Base-by-base conservation (phyloP, 2,797 vertebrate genomes). In the Takifugu rubripes region DNA sequence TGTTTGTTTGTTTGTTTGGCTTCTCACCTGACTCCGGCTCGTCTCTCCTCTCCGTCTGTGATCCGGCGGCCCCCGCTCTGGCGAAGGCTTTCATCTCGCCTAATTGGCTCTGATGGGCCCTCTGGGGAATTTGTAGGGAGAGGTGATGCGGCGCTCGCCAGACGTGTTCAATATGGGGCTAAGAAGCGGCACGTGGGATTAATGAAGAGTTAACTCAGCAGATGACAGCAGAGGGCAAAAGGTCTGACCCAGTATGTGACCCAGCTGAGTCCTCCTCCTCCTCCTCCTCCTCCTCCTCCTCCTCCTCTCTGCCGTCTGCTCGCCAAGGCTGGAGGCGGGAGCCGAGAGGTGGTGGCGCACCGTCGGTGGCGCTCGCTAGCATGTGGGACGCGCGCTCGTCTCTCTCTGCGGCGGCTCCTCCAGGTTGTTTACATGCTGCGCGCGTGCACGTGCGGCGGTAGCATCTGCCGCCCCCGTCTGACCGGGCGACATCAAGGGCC, bases 61-160 rank as follows among this genome's bases (percentile, higher is more conserved):
- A 80, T 80, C 50, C 29, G 48, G 60, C 25, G 12, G 62, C 64
- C 51, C 21, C 48, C 10, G 67, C 56, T 70, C 53, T 10, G 16
- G 59, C 40, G 57, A 47, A 44, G 61, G 73, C 81, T 85, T 87
- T 90, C 83, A 85, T 89, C 83, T 65, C 29, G 44, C 51, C 64
- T 90, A 86, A 90, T 87, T 90, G 85, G 72, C 68, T 82, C 56
- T 78, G 83, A 79, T 72, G 75, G 59, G 54, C 66, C 72, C 73
- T 54, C 60, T 8, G 2, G 79, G 64, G 72, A 69, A 54, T 75
- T 73, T 63, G 40, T 46, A 50, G 40, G 50, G 63, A 17, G 49
- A 29, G 55, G 60, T 25, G 60, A 64, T 1, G 42, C 49, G 31
- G 31, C 6, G 49, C 61, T 64, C 24, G 36, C 53, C 55, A 45